Evolutionary conservation across 2,113 vertebrate species (phyloP), one percentile per base, ranked within the genome.

Genomic region (Aspiorhynchus laticeps): DNA sequence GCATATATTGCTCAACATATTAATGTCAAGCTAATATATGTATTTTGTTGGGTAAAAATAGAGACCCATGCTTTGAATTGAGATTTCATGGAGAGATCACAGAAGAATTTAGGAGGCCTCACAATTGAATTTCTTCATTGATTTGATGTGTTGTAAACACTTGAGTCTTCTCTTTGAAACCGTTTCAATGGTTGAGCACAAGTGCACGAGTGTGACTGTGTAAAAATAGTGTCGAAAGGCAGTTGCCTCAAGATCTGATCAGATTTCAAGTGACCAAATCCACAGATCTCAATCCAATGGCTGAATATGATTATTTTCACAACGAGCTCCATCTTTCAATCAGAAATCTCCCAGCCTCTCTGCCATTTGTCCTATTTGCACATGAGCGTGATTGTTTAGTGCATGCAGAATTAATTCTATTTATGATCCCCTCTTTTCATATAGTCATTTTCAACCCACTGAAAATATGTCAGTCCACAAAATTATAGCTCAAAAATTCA

Each of bases 171-270:
- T 90, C 90, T 12, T 73, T 85, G 61, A 90, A 88, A 86, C 48
- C 77, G 81, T 91, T 91, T 90, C 88, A 91, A 89, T 89, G 89
- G 84, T 73, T 83, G 87, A 88, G 85, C 80, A 89, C 31, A 87
- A 88, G 88, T 69, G 75, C 63, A 76, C 87, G 71, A 73, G 74
- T 76, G 89, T 87, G 86, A 90, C 75, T n/a, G 7, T 56, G 53
- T 71, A 24, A 81, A 87, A 87, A 88, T 77, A 84, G 88, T 48
- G 65, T 46, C 69, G 67, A 48, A 53, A 79, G 75, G 88, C 88
- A 90, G 85, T 87, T 90, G 87, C 46, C 63, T 63, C 36, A 63
- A 84, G 80, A 90, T 90, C 91, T 86, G 88, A 87, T 53, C 86
- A 88, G 87, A 91, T 91, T 87, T 83, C 83, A 74, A 83, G 59